phyloP scores from a whole-genome alignment of 2,797 vertebrate species.

The Neomorphus geoffroyi region DNA sequence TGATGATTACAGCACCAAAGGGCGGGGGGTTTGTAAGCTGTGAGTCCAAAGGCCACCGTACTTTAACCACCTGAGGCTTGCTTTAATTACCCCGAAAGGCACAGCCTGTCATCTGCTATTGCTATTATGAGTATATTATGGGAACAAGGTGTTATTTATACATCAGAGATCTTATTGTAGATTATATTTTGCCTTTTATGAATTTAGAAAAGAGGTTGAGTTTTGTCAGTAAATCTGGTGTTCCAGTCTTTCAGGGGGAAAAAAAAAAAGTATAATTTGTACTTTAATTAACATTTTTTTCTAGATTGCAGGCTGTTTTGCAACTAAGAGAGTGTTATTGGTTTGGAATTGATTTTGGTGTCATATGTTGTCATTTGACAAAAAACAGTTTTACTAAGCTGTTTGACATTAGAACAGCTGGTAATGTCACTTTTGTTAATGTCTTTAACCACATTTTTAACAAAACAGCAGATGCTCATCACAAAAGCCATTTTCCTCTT shows the following conservation, averaged over 20 bases:
- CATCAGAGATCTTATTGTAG: constrained; percentile 7
- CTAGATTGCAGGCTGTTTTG: constrained; percentile 53
- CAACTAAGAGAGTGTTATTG: constrained; percentile 73
- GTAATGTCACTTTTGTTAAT: constrained; percentile 83
- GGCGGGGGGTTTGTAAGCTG: not conserved
- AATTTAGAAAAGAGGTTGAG: constrained; percentile 30
- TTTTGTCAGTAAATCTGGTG: constrained; percentile 26
- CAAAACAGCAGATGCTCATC: constrained; percentile 88
- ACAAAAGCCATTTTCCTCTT: constrained; percentile 85
- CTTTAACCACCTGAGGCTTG: constrained; percentile 25
- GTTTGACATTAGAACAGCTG: constrained; percentile 82
- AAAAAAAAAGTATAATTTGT: constrained; percentile 60
- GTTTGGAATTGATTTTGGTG: constrained; percentile 79
- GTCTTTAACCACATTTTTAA: constrained; percentile 84
- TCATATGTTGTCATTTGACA: constrained; percentile 81
- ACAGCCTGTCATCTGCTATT: constrained; percentile 30
- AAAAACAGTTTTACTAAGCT: constrained; percentile 81
- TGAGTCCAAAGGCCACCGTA: constrained; percentile 27
- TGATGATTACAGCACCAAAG: not conserved
- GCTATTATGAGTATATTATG: not conserved
- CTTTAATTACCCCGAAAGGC: constrained; percentile 53
- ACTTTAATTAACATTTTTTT: constrained; percentile 68
- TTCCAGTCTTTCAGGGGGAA: constrained; percentile 10
- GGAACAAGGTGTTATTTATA: constrained; percentile 50
- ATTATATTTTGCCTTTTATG: constrained; percentile 15